These are phyloP conservation scores for Hemicrepidius hirtus DNA, from an alignment of 2,888 invertebrate species.

Conservation along the genomic window DNA sequence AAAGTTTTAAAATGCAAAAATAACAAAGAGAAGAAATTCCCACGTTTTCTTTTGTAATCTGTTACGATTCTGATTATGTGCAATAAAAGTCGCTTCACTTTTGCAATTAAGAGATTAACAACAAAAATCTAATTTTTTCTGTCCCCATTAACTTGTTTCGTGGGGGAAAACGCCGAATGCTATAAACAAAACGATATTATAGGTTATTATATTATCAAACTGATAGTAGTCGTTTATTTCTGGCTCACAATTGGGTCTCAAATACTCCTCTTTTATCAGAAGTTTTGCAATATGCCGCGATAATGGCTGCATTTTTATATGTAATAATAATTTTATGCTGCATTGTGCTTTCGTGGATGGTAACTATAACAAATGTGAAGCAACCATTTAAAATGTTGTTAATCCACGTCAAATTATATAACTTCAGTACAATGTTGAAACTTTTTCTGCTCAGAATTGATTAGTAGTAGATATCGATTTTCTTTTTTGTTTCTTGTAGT, in stretches of 20 bases:
- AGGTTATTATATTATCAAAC: conserved; percentile 5
- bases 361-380: conserved; percentile 24
- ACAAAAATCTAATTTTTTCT: too few species aligned
- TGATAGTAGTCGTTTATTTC: neutral
- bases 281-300: conserved; percentile 19
- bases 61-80: too few species aligned
- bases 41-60: too few species aligned
- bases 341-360: conserved; percentile 15
- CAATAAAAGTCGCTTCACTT: too few species aligned
- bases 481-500: neutral
- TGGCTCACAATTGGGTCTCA: neutral
- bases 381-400: conserved; percentile 22
- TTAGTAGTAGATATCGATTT: neutral
- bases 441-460: conserved; percentile 6
- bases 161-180: too few species aligned
- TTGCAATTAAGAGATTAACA: too few species aligned
- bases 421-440: conserved; percentile 18
- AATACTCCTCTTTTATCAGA: conserved; percentile 9
- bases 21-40: too few species aligned
- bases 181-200: neutral
- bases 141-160: too few species aligned
- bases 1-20: too few species aligned
- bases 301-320: conserved; percentile 22
- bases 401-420: conserved; percentile 19
- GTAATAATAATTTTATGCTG: conserved; percentile 19